These are phyloP conservation scores for Emydoidea blandingii DNA, from an alignment of 2,797 vertebrate species.

Conservation along the genomic window DNA sequence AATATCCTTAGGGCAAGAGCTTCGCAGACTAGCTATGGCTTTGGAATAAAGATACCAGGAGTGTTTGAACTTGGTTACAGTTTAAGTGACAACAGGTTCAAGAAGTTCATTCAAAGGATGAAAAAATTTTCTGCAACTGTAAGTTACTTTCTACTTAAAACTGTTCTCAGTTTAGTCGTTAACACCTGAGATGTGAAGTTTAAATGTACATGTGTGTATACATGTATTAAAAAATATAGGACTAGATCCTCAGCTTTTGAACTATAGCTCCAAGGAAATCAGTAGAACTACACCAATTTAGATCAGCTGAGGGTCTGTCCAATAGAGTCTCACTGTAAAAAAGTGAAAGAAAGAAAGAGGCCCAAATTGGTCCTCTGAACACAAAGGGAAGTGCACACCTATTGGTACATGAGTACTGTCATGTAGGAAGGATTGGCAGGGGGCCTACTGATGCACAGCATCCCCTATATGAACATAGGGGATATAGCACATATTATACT, in stretches of 20 bases:
- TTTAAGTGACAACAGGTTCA: slow-evolving; percentile 72
- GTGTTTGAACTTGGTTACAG: slow-evolving; percentile 81
- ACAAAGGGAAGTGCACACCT: background rate
- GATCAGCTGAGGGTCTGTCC: background rate
- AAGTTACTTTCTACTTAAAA: slow-evolving; percentile 68
- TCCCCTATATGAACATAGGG: background rate
- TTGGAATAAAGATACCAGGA: slow-evolving; percentile 77
- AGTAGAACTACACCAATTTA: background rate
- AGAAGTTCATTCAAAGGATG: slow-evolving; percentile 81
- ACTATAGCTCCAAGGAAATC: background rate
- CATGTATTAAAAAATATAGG: background rate
- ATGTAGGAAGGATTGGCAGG: background rate
- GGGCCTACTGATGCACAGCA: background rate
- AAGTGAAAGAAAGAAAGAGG: background rate
- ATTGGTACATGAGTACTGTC: background rate
- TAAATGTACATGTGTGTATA: background rate
- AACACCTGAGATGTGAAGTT: background rate
- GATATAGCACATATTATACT: background rate
- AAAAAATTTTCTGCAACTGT: slow-evolving; percentile 87
- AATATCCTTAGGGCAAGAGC: slow-evolving; percentile 51
- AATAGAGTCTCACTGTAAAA: background rate
- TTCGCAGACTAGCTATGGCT: slow-evolving; percentile 62
- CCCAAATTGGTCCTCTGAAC: background rate
- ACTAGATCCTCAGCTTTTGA: background rate
- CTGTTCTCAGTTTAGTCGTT: background rate